Conservation (phyloP, 2,113 vertebrate species). For the Ramphastos sulfuratus region DNA sequence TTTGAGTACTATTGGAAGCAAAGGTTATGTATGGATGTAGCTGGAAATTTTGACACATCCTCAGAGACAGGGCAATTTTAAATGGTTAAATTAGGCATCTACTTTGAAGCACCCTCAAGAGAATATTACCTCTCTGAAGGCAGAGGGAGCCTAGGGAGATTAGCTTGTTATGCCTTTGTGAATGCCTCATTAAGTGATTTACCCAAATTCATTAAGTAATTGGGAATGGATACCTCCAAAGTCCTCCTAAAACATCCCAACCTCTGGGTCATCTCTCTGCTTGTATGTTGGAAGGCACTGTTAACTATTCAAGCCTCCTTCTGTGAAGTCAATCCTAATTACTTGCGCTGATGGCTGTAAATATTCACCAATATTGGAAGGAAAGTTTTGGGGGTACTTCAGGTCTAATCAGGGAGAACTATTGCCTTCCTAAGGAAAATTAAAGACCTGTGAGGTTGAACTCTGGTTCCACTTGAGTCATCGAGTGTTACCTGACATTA, state of each 20-base stretch:
- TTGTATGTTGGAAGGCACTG: not conserved
- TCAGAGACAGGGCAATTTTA: not conserved
- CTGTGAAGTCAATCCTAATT: not conserved
- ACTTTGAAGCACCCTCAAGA: slow-evolving; percentile 16
- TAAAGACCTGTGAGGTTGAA: not conserved
- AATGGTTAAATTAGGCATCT: slow-evolving; percentile 5
- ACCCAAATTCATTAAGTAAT: slow-evolving; percentile 5
- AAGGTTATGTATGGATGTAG: not conserved
- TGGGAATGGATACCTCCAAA: not conserved
- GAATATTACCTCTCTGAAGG: slow-evolving; percentile 37
- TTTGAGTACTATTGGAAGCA: not conserved
- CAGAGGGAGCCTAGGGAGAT: slow-evolving; percentile 2
- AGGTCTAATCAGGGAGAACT: not conserved
- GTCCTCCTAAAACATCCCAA: not conserved
- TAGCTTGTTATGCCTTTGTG: slow-evolving; percentile 18
- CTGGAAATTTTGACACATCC: not conserved
- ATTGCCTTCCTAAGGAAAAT: not conserved
- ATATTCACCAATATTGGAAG: not conserved
- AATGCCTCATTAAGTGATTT: slow-evolving; percentile 42
- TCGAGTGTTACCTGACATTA: not conserved
- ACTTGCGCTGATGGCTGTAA: not conserved
- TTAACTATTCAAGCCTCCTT: not conserved
- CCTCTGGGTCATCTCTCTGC: not conserved
- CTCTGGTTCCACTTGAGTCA: not conserved
- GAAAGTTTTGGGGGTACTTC: not conserved